Percentiles rank a stretch among this genome's conserved stretches.
Evolutionary conservation across 2,113 vertebrate species (phyloP).

Genomic region (Gorsachius goisagi): DNA sequence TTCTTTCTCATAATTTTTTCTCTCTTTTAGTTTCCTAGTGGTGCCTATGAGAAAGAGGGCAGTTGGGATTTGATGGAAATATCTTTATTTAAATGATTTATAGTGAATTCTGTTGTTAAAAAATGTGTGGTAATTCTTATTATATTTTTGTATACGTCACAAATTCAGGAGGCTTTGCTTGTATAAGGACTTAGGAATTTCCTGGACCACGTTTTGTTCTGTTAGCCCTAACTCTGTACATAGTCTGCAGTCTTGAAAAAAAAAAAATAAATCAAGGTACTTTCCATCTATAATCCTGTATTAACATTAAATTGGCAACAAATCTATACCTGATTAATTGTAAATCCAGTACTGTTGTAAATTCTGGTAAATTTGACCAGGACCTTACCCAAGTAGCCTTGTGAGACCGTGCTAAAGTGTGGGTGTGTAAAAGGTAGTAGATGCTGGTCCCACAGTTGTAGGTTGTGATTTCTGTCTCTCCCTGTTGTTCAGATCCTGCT

Average conservation of each 20-base stretch:
- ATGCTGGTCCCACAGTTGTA: background rate
- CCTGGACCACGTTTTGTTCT: background rate
- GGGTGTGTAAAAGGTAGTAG: background rate
- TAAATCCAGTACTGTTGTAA: background rate
- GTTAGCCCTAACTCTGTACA: background rate
- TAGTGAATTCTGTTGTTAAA: background rate
- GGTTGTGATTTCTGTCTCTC: background rate
- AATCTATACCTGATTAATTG: background rate
- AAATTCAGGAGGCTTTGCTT: background rate
- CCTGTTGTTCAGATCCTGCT: background rate
- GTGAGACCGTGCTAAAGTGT: rapidly evolving
- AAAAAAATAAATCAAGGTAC: background rate
- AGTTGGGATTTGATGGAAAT: background rate
- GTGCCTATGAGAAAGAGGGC: background rate
- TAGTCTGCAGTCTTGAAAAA: background rate
- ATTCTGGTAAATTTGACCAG: background rate
- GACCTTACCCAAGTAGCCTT: background rate
- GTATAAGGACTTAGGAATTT: background rate
- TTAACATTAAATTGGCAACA: background rate
- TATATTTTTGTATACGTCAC: background rate
- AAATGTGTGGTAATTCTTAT: background rate
- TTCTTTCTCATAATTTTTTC: background rate
- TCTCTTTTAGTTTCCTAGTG: background rate
- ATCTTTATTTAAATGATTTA: background rate
- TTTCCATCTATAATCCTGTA: background rate